Evolutionary conservation across 2,888 invertebrate species (phyloP).

Genomic region (Caenorhabditis macrosperma): DNA sequence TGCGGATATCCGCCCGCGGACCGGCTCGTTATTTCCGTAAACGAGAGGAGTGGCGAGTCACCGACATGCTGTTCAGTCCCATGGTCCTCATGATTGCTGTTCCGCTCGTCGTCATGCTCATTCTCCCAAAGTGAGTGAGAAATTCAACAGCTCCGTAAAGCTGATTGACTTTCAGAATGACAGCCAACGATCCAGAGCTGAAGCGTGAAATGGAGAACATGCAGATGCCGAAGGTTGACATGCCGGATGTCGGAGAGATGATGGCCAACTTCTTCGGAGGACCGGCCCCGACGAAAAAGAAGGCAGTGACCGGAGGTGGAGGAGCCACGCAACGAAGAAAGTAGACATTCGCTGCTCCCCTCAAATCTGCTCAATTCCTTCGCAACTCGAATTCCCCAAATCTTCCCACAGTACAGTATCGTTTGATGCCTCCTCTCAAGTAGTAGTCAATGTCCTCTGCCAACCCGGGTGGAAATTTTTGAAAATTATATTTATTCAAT

Average conservation of each 20-base stretch:
- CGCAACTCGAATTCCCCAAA: not conserved
- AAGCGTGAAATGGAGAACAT: conserved; percentile 84
- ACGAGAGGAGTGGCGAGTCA: conserved; percentile 91
- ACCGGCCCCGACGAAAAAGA: conserved; percentile 67
- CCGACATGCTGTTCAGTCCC: conserved; percentile 95
- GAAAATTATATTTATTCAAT: not conserved
- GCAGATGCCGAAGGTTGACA: conserved; percentile 83
- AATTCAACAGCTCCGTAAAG: not conserved
- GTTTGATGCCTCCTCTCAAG: too few species aligned
- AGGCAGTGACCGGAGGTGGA: conserved; percentile 52
- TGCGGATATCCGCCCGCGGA: conserved; percentile 90
- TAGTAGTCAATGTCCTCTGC: not conserved
- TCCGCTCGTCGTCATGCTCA: conserved; percentile 72
- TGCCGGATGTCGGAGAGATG: conserved; percentile 94
- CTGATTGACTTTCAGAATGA: conserved; percentile 82
- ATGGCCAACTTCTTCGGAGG: conserved; percentile 90
- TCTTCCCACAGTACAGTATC: not conserved
- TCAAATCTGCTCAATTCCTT: too few species aligned
- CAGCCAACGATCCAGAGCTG: conserved; percentile 91
- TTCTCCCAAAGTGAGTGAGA: conserved; percentile 68
- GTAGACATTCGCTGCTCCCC: not conserved
- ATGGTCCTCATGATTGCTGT: conserved; percentile 85
- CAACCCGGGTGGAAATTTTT: not conserved
- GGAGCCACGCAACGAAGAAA: conserved; percentile 23
- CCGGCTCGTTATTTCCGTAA: conserved; percentile 81